Evolutionary conservation across 2,113 vertebrate species (phyloP).

Genomic region (Nannospalax galili): DNA sequence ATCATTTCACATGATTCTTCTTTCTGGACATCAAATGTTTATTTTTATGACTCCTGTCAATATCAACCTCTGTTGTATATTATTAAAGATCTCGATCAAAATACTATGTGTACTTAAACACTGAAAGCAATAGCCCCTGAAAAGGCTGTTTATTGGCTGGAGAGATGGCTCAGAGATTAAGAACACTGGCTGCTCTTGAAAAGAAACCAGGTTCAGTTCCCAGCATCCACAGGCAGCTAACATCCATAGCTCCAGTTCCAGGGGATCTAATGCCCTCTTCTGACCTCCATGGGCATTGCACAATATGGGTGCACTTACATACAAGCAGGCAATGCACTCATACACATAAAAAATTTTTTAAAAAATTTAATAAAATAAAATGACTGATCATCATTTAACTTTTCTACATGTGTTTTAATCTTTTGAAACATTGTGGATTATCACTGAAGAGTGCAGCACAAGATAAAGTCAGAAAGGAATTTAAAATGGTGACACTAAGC

Average conservation of each 20-base stretch:
- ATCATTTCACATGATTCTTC: slow-evolving; percentile 55
- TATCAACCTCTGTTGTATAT: slow-evolving; percentile 69
- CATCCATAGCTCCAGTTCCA: too few relatives aligned
- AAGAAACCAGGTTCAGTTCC: too few relatives aligned
- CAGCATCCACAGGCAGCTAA: too few relatives aligned
- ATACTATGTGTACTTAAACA: slow-evolving; percentile 74
- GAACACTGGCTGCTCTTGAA: too few relatives aligned
- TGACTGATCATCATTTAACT: slow-evolving; percentile 63
- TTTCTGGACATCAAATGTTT: slow-evolving; percentile 46
- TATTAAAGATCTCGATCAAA: slow-evolving; percentile 78
- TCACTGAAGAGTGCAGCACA: background rate
- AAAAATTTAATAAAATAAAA: too few relatives aligned
- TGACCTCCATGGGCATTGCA: too few relatives aligned
- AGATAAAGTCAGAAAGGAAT: background rate
- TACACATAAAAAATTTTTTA: too few relatives aligned
- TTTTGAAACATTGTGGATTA: slow-evolving; percentile 46
- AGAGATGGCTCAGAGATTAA: too few relatives aligned
- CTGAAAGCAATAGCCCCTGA: slow-evolving; percentile 61
- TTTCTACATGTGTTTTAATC: slow-evolving; percentile 54
- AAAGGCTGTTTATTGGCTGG: too few relatives aligned
- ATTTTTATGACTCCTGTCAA: slow-evolving; percentile 66
- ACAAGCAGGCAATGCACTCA: too few relatives aligned
- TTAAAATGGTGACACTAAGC: background rate
- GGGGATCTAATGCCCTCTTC: too few relatives aligned
- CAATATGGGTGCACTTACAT: too few relatives aligned